phyloP scores from a whole-genome alignment of 2,888 invertebrate genomes.

The Leuctra nigra region DNA sequence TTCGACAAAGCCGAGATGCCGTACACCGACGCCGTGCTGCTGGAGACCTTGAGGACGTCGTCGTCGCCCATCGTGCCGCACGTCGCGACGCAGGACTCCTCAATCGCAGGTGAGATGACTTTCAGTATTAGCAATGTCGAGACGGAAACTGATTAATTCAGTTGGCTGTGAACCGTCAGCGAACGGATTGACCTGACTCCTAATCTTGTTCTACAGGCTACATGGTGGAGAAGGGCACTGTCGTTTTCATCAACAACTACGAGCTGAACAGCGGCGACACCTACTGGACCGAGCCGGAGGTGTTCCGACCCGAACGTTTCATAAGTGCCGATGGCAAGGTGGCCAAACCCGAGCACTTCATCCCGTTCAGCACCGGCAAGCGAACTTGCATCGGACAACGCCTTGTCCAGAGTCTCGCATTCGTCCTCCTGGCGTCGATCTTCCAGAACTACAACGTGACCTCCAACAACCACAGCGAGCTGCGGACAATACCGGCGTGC shows the following conservation, averaged over 20 bases:
- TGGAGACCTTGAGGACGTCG: slow-evolving; percentile 70
- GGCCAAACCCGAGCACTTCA: slow-evolving; percentile 59
- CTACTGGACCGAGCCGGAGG: slow-evolving; percentile 65
- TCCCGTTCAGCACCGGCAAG: slow-evolving; percentile 81
- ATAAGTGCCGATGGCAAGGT: slow-evolving; percentile 47
- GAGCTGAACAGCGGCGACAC: slow-evolving; percentile 65
- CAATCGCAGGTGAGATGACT: slow-evolving; percentile 47
- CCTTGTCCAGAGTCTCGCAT: slow-evolving; percentile 65
- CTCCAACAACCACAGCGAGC: slow-evolving; percentile 44
- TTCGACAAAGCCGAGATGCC: slow-evolving; percentile 62
- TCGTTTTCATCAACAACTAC: slow-evolving; percentile 80
- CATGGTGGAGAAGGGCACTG: slow-evolving; percentile 65
- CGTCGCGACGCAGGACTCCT: slow-evolving; percentile 70
- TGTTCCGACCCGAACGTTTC: slow-evolving; percentile 72
- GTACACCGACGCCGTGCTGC: slow-evolving; percentile 73
- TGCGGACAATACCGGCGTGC: slow-evolving; percentile 57
- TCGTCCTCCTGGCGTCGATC: slow-evolving; percentile 64
- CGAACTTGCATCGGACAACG: slow-evolving; percentile 82
- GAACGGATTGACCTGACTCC: neutral
- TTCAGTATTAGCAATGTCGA: no score
- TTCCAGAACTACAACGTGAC: slow-evolving; percentile 61
- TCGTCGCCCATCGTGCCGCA: slow-evolving; percentile 89
- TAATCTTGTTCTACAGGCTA: slow-evolving; percentile 44
- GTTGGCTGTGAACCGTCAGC: no score
- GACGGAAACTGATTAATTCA: no score